Conservation (phyloP, 2,113 vertebrate species). For the Hiodon alosoides region DNA sequence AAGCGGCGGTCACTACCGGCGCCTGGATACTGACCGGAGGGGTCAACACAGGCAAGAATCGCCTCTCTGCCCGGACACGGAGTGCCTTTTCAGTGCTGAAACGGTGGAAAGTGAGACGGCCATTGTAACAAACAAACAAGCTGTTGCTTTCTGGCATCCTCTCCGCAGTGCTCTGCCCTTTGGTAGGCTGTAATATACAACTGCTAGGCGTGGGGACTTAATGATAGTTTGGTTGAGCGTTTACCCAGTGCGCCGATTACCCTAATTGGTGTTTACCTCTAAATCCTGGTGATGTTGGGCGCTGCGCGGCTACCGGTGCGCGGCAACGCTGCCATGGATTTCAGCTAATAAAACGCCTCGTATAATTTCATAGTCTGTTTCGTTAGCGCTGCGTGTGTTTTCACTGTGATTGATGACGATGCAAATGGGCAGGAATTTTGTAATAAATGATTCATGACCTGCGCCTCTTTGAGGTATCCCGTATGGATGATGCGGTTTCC, state of each 20-base stretch:
- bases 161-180: not conserved
- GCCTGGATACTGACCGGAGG: slow-evolving; percentile 98
- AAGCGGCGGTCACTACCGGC: slow-evolving; percentile 96
- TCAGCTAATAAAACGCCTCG: slow-evolving; percentile 36
- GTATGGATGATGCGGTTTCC: not conserved
- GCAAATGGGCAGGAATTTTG: not conserved
- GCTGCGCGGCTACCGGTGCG: slow-evolving; percentile 40
- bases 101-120: not conserved
- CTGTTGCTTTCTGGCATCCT: not conserved
- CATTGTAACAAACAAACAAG: not conserved
- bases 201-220: slow-evolving; percentile 3
- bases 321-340: too few species aligned
- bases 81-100: not conserved
- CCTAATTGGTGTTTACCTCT: slow-evolving; percentile 23
- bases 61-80: not conserved
- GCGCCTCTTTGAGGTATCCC: not conserved
- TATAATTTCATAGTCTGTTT: slow-evolving; percentile 29
- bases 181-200: not conserved
- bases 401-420: not conserved
- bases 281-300: slow-evolving; percentile 40
- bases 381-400: not conserved
- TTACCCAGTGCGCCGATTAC: slow-evolving; percentile 14
- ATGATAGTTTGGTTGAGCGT: slow-evolving; percentile 15
- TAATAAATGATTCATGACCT: slow-evolving; percentile 10
- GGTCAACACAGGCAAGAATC: slow-evolving; percentile 83